Conservation (phyloP, 2,113 vertebrate genomes). For the Octodon degus region DNA sequence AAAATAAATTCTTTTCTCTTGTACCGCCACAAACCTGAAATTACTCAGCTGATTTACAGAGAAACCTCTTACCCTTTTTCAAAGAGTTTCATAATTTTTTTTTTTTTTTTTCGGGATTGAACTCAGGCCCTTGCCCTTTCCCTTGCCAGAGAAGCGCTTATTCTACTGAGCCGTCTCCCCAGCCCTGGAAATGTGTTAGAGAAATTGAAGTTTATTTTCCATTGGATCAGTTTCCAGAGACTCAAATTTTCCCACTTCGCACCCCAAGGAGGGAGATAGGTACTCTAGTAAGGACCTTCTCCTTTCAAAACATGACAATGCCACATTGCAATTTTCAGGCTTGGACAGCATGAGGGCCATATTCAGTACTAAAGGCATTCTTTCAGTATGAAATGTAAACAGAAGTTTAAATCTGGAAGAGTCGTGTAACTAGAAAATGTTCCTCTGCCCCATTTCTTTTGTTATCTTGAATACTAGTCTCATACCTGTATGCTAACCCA, state of each 20-base stretch:
- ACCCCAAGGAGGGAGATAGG: neutral
- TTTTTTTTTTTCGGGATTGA: too few relatives aligned
- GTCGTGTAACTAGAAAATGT: conserved; percentile 16
- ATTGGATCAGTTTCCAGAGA: conserved; percentile 26
- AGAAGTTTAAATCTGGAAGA: conserved; percentile 38
- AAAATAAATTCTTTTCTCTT: conserved; percentile 47
- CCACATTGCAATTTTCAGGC: neutral
- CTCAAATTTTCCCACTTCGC: neutral
- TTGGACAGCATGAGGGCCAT: neutral
- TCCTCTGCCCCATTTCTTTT: neutral
- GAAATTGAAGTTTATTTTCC: conserved; percentile 56
- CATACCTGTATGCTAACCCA: neutral
- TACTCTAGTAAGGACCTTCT: neutral
- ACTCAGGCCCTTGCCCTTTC: too few relatives aligned
- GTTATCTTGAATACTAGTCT: neutral
- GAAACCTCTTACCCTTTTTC: conserved; percentile 32
- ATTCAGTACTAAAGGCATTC: neutral
- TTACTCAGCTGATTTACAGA: conserved; percentile 38
- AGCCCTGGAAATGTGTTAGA: neutral
- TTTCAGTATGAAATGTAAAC: neutral
- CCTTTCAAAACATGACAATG: neutral
- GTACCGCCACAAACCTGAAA: conserved; percentile 31
- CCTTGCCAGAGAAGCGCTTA: too few relatives aligned
- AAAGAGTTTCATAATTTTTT: neutral
- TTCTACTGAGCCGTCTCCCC: too few relatives aligned